These are phyloP conservation scores for Colostygia pectinataria DNA, from an alignment of 2,888 invertebrate species.

Conservation along the genomic window DNA sequence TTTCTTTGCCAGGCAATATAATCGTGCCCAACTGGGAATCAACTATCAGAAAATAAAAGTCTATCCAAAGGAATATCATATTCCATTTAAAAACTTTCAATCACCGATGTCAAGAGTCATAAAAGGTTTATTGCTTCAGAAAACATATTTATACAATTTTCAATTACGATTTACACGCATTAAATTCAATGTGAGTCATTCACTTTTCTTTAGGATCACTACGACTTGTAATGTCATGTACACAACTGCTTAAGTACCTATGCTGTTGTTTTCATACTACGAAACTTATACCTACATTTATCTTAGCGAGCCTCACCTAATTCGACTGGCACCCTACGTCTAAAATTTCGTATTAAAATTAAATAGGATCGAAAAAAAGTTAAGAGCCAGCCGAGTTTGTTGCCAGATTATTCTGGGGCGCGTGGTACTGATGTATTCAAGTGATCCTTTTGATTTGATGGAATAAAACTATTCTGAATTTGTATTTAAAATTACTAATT, in stretches of 20 bases:
- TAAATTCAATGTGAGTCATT: constrained; percentile 7
- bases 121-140: constrained; percentile 17
- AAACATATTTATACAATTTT: constrained; percentile 20
- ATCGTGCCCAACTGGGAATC: background rate
- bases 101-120: constrained; percentile 8
- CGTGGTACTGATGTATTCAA: too few species aligned
- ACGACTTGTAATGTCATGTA: background rate
- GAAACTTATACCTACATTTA: too few species aligned
- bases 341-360: too few species aligned
- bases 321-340: too few species aligned
- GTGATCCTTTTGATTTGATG: too few species aligned
- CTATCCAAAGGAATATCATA: background rate
- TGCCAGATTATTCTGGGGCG: too few species aligned
- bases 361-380: too few species aligned
- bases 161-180: constrained; percentile 19
- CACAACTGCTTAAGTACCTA: background rate
- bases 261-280: too few species aligned
- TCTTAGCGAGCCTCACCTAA: too few species aligned
- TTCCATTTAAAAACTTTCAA: constrained; percentile 11
- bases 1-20: background rate
- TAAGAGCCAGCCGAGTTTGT: too few species aligned
- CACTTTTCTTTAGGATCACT: constrained; percentile 6
- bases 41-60: background rate
- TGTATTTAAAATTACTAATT: too few species aligned
- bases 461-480: too few species aligned